phyloP scores from a whole-genome alignment of 2,113 vertebrate species.

The Tauraco erythrolophus region DNA sequence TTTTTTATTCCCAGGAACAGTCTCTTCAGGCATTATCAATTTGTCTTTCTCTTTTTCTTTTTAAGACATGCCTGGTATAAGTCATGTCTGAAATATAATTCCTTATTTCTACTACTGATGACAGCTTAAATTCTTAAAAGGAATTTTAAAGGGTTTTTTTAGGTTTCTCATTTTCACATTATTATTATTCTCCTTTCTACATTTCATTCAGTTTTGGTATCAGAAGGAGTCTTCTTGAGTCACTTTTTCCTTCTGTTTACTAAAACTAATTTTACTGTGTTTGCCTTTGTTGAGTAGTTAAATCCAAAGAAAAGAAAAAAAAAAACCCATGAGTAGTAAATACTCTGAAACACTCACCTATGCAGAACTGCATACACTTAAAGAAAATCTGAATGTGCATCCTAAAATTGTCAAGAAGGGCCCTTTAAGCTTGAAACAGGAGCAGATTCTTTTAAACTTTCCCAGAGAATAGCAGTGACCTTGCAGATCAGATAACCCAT shows the following conservation, averaged over 20 bases:
- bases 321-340: background rate
- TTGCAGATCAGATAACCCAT: conserved; percentile 69
- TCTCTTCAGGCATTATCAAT: conserved; percentile 21
- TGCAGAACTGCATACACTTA: background rate
- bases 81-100: conserved; percentile 30
- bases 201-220: background rate
- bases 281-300: background rate
- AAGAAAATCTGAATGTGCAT: background rate
- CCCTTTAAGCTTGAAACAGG: conserved; percentile 53
- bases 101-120: conserved; percentile 18
- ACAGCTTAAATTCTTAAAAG: conserved; percentile 27
- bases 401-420: background rate
- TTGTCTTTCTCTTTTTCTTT: conserved; percentile 4
- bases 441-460: conserved; percentile 61
- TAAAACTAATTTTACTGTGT: background rate
- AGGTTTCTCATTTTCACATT: conserved; percentile 9
- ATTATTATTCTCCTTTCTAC: conserved; percentile 13
- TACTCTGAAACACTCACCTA: background rate
- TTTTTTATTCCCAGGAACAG: background rate
- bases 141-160: conserved; percentile 9
- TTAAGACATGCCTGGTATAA: conserved; percentile 22
- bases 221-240: background rate
- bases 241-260: background rate
- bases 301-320: background rate
- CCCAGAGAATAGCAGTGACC: conserved; percentile 67